Conservation (phyloP, 2,888 invertebrate species). For the Neoaliturus tenellus region DNA sequence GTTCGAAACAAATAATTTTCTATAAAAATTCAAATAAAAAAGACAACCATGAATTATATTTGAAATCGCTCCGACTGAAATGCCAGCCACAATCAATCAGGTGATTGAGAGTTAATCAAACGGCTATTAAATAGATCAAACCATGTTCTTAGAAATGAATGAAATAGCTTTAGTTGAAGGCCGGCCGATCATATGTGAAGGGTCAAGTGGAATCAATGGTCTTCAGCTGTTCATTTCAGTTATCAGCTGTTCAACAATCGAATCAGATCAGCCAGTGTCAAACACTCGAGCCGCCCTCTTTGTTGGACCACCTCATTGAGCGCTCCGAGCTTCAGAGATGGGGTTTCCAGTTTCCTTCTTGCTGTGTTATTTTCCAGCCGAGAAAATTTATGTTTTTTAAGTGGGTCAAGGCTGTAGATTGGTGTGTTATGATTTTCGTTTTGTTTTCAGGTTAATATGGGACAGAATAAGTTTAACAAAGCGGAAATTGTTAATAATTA, state of each 20-base stretch:
- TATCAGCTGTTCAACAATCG: slow-evolving; percentile 26
- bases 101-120: not conserved
- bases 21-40: too few relatives aligned
- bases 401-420: slow-evolving; percentile 3
- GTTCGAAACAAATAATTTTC: too few relatives aligned
- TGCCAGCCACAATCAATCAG: too few relatives aligned
- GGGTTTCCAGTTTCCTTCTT: not conserved
- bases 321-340: not conserved
- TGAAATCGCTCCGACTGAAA: too few relatives aligned
- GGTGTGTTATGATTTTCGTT: not conserved
- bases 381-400: not conserved
- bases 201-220: slow-evolving; percentile 22
- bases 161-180: slow-evolving; percentile 23
- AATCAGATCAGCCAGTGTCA: slow-evolving; percentile 24
- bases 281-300: not conserved
- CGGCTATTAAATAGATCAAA: slow-evolving; percentile 1
- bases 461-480: too few relatives aligned
- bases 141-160: not conserved
- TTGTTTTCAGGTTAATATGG: too few relatives aligned
- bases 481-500: too few relatives aligned
- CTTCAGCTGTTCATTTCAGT: slow-evolving; percentile 14
- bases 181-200: slow-evolving; percentile 17
- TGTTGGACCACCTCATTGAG: slow-evolving; percentile 3
- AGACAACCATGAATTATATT: too few relatives aligned
- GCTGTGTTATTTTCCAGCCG: not conserved